Conservation (phyloP, 2,888 invertebrate genomes). For the Dusona sp. region DNA sequence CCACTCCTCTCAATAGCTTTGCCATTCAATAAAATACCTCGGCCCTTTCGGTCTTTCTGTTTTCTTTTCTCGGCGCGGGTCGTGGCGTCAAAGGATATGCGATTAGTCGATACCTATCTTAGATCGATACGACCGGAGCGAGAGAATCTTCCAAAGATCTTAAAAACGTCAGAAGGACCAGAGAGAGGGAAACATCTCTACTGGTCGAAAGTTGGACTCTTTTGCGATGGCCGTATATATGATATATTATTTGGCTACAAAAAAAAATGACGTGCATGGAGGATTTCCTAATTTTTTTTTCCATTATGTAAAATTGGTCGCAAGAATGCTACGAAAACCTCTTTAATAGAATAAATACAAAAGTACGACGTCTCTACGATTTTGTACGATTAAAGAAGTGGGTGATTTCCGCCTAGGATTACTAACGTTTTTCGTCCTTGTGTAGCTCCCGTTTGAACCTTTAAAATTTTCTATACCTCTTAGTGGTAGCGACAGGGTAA, state of each 20-base stretch:
- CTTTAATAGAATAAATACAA: constrained; percentile 27
- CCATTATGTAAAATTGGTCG: background rate
- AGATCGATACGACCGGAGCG: constrained; percentile 50
- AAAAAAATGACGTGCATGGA: background rate
- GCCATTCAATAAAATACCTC: constrained; percentile 34
- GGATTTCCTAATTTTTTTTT: background rate
- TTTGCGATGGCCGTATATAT: constrained; percentile 28
- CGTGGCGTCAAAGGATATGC: constrained; percentile 61
- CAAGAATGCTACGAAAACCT: constrained; percentile 33
- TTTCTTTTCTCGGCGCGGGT: constrained; percentile 26
- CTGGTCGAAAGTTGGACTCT: constrained; percentile 28
- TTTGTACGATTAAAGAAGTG: constrained; percentile 22
- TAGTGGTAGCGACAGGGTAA: constrained; percentile 25
- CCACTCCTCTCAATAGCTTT: constrained; percentile 50
- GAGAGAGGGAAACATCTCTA: background rate
- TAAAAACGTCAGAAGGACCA: constrained; percentile 49
- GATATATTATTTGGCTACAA: background rate
- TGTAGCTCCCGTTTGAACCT: constrained; percentile 30
- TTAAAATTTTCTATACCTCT: constrained; percentile 28
- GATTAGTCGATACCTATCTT: constrained; percentile 71
- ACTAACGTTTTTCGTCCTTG: constrained; percentile 29
- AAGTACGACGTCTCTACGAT: constrained; percentile 15
- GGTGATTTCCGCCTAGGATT: constrained; percentile 31
- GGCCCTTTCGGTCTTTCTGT: constrained; percentile 43
- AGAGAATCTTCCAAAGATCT: constrained; percentile 65